These are phyloP conservation scores for Leuctra nigra DNA, from an alignment of 2,888 invertebrate genomes.

Conservation along the genomic window DNA sequence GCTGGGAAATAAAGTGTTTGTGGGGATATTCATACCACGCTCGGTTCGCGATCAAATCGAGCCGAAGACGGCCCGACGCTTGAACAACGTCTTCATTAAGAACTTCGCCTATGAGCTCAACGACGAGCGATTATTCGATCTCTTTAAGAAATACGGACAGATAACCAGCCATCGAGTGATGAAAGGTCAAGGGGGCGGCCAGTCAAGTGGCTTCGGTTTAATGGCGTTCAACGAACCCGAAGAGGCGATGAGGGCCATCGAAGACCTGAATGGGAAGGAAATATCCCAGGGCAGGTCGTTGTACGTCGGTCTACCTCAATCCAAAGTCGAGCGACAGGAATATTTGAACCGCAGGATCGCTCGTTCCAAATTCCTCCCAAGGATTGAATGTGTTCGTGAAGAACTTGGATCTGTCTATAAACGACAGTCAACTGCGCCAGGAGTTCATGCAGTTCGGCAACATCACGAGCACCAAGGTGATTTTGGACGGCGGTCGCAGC, in stretches of 20 bases:
- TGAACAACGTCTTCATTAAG: constrained; percentile 58
- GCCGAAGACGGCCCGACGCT: constrained; percentile 34
- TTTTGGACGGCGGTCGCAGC: constrained; percentile 48
- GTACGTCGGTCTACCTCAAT: constrained; percentile 55
- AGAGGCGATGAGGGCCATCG: constrained; percentile 48
- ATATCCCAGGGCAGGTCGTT: constrained; percentile 36
- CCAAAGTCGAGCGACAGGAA: constrained; percentile 51
- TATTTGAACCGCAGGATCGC: constrained; percentile 51
- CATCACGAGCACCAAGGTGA: constrained; percentile 63
- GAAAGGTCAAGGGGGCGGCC: constrained; percentile 41
- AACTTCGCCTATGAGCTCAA: constrained; percentile 51
- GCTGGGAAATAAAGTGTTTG: constrained; percentile 52
- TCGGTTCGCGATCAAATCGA: constrained; percentile 48
- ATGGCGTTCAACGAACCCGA: constrained; percentile 53
- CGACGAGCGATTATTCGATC: constrained; percentile 44
- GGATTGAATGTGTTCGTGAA: constrained; percentile 68
- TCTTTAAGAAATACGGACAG: constrained; percentile 46
- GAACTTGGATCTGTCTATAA: constrained; percentile 62
- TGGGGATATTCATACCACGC: constrained; percentile 53
- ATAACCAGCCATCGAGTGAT: constrained; percentile 42
- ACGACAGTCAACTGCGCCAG: constrained; percentile 55
- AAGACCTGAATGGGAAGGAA: constrained; percentile 45
- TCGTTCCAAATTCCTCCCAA: constrained; percentile 48
- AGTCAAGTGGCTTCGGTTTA: constrained; percentile 54
- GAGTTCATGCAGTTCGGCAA: constrained; percentile 61